Conservation (phyloP, 2,888 invertebrate species). For the Syritta pipiens region DNA sequence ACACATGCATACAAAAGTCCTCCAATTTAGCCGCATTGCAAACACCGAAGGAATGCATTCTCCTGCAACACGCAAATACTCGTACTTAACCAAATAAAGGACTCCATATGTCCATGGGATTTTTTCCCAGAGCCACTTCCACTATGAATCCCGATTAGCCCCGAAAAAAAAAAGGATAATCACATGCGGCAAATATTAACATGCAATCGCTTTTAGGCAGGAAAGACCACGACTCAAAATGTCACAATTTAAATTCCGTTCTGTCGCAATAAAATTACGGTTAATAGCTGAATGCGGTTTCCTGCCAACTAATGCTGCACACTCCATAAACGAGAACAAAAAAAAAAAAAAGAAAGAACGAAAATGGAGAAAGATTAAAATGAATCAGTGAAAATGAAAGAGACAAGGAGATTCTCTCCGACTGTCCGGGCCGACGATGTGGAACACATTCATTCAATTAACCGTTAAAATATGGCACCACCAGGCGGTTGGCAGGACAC, state of each 20-base stretch:
- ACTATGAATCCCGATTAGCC: slow-evolving; percentile 27
- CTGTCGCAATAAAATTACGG: slow-evolving; percentile 62
- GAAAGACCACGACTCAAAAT: slow-evolving; percentile 27
- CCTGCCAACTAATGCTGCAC: slow-evolving; percentile 28
- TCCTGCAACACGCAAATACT: slow-evolving; percentile 59
- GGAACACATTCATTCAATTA: slow-evolving; percentile 42
- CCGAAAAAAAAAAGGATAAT: slow-evolving; percentile 59
- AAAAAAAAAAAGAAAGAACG: not conserved
- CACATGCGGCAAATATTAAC: slow-evolving; percentile 51
- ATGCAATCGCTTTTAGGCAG: slow-evolving; percentile 49
- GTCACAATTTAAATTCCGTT: slow-evolving; percentile 53
- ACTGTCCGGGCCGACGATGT: slow-evolving; percentile 9
- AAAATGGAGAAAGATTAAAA: not conserved
- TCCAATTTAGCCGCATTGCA: slow-evolving; percentile 54
- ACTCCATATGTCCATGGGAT: slow-evolving; percentile 14
- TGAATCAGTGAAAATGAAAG: not conserved
- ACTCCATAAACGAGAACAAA: slow-evolving; percentile 11
- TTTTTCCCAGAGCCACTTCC: not conserved
- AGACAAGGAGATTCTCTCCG: not conserved
- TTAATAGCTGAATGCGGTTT: slow-evolving; percentile 47
- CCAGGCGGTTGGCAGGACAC: not conserved
- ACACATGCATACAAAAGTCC: not conserved
- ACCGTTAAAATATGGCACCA: slow-evolving; percentile 22
- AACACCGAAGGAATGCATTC: slow-evolving; percentile 50
- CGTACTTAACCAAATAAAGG: slow-evolving; percentile 5